A percentile compares a stretch with the other conserved stretches of the same genome.
phyloP scores from a whole-genome alignment of 1,140 invertebrate species.

The Drosophila ercepeae region DNA sequence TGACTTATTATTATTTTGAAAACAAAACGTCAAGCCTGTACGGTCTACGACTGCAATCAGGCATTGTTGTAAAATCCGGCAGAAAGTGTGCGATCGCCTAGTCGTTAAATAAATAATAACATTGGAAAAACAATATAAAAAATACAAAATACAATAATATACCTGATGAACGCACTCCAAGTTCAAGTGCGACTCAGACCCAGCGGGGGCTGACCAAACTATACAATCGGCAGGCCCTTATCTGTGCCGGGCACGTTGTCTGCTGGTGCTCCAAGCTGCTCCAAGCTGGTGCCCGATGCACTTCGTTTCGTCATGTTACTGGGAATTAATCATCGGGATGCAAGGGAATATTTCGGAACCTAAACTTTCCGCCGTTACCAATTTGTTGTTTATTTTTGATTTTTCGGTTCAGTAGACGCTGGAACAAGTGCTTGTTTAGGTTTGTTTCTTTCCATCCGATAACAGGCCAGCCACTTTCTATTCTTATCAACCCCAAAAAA shows the following conservation, averaged over 20 bases:
- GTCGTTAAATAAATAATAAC: slow-evolving; percentile 54
- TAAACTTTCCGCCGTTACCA: slow-evolving; percentile 44
- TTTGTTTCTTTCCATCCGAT: slow-evolving; percentile 20
- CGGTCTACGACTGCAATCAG: slow-evolving; percentile 50
- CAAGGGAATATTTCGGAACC: slow-evolving; percentile 29
- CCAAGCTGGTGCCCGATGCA: slow-evolving; percentile 5
- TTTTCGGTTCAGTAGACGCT: slow-evolving; percentile 9
- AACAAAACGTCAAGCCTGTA: slow-evolving; percentile 44
- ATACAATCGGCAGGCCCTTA: slow-evolving; percentile 14
- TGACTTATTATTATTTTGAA: slow-evolving; percentile 47
- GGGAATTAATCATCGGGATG: slow-evolving; percentile 15
- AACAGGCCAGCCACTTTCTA: slow-evolving; percentile 13
- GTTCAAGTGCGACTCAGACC: slow-evolving; percentile 48
- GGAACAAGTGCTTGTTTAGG: slow-evolving; percentile 5
- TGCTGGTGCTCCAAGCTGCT: slow-evolving; percentile 40
- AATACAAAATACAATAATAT: slow-evolving; percentile 1
- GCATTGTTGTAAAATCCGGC: slow-evolving; percentile 42
- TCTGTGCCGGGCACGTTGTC: slow-evolving; percentile 50
- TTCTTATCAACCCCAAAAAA: slow-evolving; percentile 20
- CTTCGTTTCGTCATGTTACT: slow-evolving; percentile 1
- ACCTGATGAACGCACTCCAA: slow-evolving; percentile 41
- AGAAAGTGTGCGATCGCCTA: slow-evolving; percentile 47
- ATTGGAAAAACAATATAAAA: slow-evolving; percentile 52
- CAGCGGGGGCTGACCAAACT: slow-evolving; percentile 13
- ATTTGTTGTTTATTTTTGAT: slow-evolving; percentile 18